These are phyloP conservation scores for Orientallactaga sibirica DNA, from an alignment of 2,797 vertebrate genomes.

Conservation along the genomic window DNA sequence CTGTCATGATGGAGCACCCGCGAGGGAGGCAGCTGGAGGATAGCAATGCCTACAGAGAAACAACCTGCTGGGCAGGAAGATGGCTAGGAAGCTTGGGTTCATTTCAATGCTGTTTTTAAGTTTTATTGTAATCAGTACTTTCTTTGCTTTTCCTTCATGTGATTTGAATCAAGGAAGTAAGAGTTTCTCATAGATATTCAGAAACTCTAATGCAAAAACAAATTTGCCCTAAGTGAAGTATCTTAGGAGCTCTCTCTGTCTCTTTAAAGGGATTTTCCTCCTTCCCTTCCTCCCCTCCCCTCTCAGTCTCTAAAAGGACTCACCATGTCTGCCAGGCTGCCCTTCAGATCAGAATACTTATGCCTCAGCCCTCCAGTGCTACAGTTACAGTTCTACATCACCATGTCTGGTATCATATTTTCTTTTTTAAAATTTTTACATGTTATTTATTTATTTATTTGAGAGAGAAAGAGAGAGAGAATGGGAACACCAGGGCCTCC, in stretches of 20 bases:
- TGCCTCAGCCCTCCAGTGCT: neutral
- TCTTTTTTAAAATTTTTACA: too few relatives aligned
- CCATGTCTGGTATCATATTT: neutral
- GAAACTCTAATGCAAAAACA: neutral
- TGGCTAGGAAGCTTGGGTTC: neutral
- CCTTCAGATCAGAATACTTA: neutral
- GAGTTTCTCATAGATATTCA: neutral
- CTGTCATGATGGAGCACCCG: neutral
- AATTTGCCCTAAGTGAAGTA: neutral
- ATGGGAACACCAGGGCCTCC: too few relatives aligned
- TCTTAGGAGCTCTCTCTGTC: neutral
- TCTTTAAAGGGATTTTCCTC: too few relatives aligned
- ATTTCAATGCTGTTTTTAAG: neutral
- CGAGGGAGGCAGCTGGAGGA: too few relatives aligned
- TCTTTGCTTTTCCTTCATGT: neutral
- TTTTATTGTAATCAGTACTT: slow-evolving; percentile 3
- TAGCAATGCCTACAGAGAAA: too few relatives aligned
- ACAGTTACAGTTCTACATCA: neutral
- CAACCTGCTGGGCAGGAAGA: rapidly evolving
- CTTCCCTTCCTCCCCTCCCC: too few relatives aligned
- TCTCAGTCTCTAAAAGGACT: neutral
- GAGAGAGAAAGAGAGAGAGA: too few relatives aligned
- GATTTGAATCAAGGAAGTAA: neutral
- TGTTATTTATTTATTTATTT: too few relatives aligned
- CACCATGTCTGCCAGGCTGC: neutral